Base-by-base conservation (phyloP, 2,113 vertebrate species). In the Rhipidura dahli region DNA sequence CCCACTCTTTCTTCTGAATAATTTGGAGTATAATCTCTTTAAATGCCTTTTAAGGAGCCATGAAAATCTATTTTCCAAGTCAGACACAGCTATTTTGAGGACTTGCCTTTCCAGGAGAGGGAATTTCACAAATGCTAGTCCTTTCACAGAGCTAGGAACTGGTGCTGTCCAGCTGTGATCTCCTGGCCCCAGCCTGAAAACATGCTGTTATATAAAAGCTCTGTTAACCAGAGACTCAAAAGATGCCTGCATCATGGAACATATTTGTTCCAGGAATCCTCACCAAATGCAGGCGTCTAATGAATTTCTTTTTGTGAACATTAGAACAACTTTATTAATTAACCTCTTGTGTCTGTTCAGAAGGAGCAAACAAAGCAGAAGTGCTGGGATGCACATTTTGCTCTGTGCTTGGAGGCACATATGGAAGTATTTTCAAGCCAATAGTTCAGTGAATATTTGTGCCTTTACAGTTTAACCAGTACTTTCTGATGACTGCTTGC, bases 41-140 rank as follows among this genome's bases (percentile, higher is more conserved):
- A 97, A 96, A 90, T 79, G 69, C 65, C 89, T 96, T 93, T 95
- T 93, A 97, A 96, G 94, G 81, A 95, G 95, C 63, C 75, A 81
- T 87, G 93, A 96, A 96, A 97, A 97, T 92, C 69, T 87, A 31
- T 89, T 93, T 69, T 85, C 50, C 85, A 64, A 39, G 8, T 81
- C 65, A 95, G 92, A 79, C 60, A 45, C 35, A n/a, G 39, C 87
- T 92, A 90, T 93, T 97, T 95, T 95, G 89, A 96, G 70, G 80
- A 75, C 31, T 88, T 92, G 75, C 59, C 63, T 90, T 96, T 97
- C 66, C 64, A 95, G 33, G 15, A 87, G 73, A 63, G 54, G 80
- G 88, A 96, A 83, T 85, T 96, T 97, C 76, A 90, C 59, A 85
- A 96, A 78, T 96, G 61, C 72, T 87, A 63, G 39, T 35, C 75